Evolutionary conservation across 2,888 invertebrate species (phyloP).

Genomic region (Callyntrura guangdongensis): DNA sequence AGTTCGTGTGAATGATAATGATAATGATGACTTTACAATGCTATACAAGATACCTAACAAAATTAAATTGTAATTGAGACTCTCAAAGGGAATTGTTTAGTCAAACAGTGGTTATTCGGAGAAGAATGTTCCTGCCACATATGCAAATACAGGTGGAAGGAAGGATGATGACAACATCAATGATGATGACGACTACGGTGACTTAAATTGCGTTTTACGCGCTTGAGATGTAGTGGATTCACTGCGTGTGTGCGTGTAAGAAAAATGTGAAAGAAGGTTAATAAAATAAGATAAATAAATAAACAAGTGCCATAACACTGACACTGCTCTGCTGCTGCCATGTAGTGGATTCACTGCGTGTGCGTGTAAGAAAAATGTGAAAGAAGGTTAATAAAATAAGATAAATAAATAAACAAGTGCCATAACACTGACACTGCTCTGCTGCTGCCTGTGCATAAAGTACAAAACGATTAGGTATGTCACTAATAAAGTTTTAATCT

Average conservation of each 20-base stretch:
- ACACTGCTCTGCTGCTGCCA: conserved; percentile 23
- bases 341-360: not conserved
- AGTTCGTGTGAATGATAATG: not conserved
- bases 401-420: no score
- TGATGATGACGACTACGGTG: not conserved
- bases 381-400: conserved; percentile 52
- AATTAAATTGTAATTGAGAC: not conserved
- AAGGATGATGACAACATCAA: not conserved
- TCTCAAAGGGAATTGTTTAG: no score
- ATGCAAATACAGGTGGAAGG: not conserved
- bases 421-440: conserved; percentile 43
- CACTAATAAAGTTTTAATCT: not conserved
- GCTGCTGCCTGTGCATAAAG: not conserved
- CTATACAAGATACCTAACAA: not conserved
- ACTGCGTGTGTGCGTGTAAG: not conserved
- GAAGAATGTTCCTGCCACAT: not conserved
- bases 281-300: no score
- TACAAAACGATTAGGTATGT: not conserved
- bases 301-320: conserved; percentile 33
- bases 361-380: not conserved
- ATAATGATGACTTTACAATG: not conserved
- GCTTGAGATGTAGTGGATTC: not conserved
- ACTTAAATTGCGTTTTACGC: not conserved
- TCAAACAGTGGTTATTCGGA: not conserved
- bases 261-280: conserved; percentile 38